A percentile compares a stretch with the other conserved stretches of the same genome.
phyloP scores from a whole-genome alignment of 2,113 vertebrate species.

The Oncorhynchus masou region DNA sequence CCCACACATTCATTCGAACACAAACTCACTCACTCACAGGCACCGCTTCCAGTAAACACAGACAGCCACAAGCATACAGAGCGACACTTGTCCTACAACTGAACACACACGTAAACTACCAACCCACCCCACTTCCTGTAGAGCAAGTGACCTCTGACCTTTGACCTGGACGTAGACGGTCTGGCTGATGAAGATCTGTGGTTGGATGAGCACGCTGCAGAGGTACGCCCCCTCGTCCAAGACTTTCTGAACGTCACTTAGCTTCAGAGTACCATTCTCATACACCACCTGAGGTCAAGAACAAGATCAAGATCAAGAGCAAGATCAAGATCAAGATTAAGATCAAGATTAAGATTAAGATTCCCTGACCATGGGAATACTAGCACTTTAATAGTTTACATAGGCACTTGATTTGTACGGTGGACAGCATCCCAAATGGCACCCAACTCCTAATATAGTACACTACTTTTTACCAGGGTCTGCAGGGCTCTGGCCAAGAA shows the following conservation, averaged over 20 bases:
- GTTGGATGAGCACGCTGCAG: slow-evolving; percentile 97
- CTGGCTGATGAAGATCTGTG: slow-evolving; percentile 96
- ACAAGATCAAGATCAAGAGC: no score
- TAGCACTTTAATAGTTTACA: not conserved
- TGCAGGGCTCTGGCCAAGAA: no score
- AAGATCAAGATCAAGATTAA: no score
- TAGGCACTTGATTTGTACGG: no score
- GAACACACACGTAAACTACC: not conserved
- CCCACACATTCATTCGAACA: slow-evolving; percentile 1
- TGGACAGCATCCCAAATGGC: no score
- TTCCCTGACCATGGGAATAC: not conserved
- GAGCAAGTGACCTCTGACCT: slow-evolving; percentile 74
- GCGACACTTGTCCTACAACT: not conserved
- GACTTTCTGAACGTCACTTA: slow-evolving; percentile 96
- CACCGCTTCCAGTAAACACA: not conserved
- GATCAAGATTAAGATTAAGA: no score
- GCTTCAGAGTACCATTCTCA: slow-evolving; percentile 95
- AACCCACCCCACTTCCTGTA: not conserved
- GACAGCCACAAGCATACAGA: not conserved
- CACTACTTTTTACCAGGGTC: no score
- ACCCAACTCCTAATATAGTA: no score
- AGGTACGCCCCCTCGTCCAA: slow-evolving; percentile 97
- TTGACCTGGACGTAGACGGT: slow-evolving; percentile 95
- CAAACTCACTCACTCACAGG: not conserved
- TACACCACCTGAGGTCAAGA: slow-evolving; percentile 80